phyloP scores from a whole-genome alignment of 1,140 invertebrate genomes.

The Cherax destructor region DNA sequence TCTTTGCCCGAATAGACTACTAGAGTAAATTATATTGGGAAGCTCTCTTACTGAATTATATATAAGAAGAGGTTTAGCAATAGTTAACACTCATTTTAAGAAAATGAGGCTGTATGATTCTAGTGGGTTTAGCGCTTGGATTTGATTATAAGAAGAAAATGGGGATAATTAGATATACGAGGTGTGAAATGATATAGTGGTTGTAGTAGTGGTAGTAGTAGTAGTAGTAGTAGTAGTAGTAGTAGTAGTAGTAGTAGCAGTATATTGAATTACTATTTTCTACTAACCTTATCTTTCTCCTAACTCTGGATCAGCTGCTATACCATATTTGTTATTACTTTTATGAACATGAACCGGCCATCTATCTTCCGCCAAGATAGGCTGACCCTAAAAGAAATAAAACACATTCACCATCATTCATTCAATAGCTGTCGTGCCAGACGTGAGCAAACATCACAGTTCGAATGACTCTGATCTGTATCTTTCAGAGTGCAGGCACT shows the following conservation, averaged over 20 bases:
- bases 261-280: background rate
- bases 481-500: background rate
- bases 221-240: background rate
- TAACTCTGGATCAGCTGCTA: background rate
- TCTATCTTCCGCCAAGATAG: background rate
- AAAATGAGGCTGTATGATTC: background rate
- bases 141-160: too few relatives aligned
- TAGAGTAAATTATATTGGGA: too few relatives aligned
- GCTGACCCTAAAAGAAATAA: background rate
- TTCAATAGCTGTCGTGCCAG: too few relatives aligned
- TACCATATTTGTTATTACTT: background rate
- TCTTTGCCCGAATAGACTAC: too few relatives aligned
- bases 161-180: background rate
- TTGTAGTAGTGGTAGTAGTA: too few relatives aligned
- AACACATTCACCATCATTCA: too few relatives aligned
- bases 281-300: background rate
- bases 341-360: background rate
- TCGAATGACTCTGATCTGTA: background rate
- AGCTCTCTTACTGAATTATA: background rate
- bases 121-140: too few relatives aligned
- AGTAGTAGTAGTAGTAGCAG: constrained; percentile 15
- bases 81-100: background rate
- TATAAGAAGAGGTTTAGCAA: background rate
- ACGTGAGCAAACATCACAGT: too few relatives aligned
- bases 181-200: background rate